These are phyloP conservation scores for Anguilla pacifica DNA, from an alignment of 2,797 vertebrate genomes.

Conservation along the genomic window DNA sequence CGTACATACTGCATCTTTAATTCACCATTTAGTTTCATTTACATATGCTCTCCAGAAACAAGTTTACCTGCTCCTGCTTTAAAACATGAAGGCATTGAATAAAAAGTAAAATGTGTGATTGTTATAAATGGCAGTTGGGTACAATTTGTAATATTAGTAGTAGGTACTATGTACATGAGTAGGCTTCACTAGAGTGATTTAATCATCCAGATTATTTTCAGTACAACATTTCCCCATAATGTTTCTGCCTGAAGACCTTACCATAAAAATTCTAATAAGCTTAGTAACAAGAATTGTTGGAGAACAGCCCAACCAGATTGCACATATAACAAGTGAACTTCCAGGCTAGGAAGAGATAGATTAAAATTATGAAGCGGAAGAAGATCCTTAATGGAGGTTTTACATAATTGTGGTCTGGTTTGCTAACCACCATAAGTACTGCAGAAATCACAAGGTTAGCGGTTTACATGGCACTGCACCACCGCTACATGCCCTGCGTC, in stretches of 20 bases:
- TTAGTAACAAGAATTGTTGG: slow-evolving; percentile 5
- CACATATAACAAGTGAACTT: slow-evolving; percentile 11
- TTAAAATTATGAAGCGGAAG: background rate
- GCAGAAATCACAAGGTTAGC: slow-evolving; percentile 37
- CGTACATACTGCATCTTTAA: no score
- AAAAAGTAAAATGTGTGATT: background rate
- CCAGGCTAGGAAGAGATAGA: slow-evolving; percentile 10
- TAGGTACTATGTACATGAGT: background rate
- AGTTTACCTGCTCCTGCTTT: background rate
- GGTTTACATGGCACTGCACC: slow-evolving; percentile 32
- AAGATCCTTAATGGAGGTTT: slow-evolving; percentile 30
- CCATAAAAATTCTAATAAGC: background rate
- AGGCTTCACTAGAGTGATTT: background rate
- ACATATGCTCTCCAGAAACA: background rate
- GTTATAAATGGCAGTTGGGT: no score
- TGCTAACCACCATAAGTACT: slow-evolving; percentile 19
- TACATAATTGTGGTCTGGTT: slow-evolving; percentile 31
- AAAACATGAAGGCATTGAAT: background rate
- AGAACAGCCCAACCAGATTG: slow-evolving; percentile 8
- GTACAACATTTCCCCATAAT: background rate
- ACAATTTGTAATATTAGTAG: no score
- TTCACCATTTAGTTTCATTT: no score
- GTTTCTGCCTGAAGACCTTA: background rate
- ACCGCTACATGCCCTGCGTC: slow-evolving; percentile 26
- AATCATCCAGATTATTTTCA: background rate